Evolutionary conservation across 2,797 vertebrate species (phyloP).

Genomic region (Intellagama lesueurii): DNA sequence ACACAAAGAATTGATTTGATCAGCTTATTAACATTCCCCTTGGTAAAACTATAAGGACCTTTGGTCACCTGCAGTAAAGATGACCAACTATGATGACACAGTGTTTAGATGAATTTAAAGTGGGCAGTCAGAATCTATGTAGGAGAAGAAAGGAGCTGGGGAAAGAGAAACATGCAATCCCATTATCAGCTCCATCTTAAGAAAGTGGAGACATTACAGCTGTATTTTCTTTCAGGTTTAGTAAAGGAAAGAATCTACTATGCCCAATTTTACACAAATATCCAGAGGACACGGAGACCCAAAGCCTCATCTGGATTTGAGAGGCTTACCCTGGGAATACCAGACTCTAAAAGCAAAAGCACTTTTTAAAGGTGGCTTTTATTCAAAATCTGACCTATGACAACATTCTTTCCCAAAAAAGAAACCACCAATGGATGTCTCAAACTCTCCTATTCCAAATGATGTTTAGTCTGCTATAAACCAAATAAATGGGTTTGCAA

Average conservation of each 20-base stretch:
- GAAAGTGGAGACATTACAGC: background rate
- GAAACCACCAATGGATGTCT: background rate
- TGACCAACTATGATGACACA: background rate
- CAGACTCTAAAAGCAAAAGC: background rate
- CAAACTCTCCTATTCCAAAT: background rate
- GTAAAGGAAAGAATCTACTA: background rate
- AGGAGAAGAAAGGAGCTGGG: background rate
- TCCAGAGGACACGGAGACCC: background rate
- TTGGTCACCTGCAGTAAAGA: background rate
- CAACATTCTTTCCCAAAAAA: background rate
- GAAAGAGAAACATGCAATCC: background rate
- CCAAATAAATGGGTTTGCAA: background rate
- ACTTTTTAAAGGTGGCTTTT: background rate
- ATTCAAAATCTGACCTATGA: background rate
- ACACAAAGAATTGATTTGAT: background rate
- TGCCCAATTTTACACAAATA: background rate
- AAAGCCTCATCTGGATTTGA: background rate
- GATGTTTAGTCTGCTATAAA: constrained; percentile 33
- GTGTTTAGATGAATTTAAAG: background rate
- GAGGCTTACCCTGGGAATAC: background rate
- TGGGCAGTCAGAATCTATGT: background rate
- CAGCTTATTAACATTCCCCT: background rate
- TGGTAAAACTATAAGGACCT: background rate
- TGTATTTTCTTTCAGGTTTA: background rate
- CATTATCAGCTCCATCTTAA: background rate